phyloP scores from a whole-genome alignment of 1,140 invertebrate genomes.

The Neodiprion virginianus region DNA sequence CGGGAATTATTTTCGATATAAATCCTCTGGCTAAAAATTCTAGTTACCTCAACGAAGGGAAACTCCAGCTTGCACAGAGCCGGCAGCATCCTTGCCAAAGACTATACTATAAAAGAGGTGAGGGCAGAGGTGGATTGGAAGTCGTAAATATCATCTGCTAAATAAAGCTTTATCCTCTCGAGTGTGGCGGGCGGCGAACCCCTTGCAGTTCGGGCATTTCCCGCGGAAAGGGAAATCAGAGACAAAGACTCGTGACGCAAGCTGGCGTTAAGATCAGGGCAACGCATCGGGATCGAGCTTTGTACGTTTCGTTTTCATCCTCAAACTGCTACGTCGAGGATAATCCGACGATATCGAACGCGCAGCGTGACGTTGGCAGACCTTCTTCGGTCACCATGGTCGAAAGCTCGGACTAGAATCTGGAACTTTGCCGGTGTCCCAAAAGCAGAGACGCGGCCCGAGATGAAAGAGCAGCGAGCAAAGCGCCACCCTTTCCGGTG shows the following conservation, averaged over 20 bases:
- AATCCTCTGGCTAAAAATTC: background rate
- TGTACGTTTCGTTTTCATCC: too few relatives aligned
- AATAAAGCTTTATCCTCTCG: slow-evolving; percentile 55
- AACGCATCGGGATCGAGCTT: too few relatives aligned
- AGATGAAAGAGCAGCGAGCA: slow-evolving; percentile 13
- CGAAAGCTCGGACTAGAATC: background rate
- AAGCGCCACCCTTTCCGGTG: slow-evolving; percentile 33
- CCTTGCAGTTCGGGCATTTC: background rate
- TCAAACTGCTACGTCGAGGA: too few relatives aligned
- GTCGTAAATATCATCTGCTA: slow-evolving; percentile 61
- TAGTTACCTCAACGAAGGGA: background rate
- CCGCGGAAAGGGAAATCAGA: slow-evolving; percentile 26
- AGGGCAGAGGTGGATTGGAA: slow-evolving; percentile 50
- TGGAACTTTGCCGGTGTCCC: slow-evolving; percentile 11
- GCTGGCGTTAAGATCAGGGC: slow-evolving; percentile 47
- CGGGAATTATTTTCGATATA: background rate
- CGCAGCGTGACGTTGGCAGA: too few relatives aligned
- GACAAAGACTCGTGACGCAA: slow-evolving; percentile 51
- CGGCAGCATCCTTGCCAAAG: slow-evolving; percentile 40
- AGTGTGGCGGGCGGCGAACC: slow-evolving; percentile 36
- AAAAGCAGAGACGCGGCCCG: background rate
- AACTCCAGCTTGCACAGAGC: background rate
- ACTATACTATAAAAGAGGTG: slow-evolving; percentile 53
- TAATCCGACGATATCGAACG: too few relatives aligned
- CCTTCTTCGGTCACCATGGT: too few relatives aligned